Conservation (phyloP, 2,797 vertebrate species). For the Botia almorhae region DNA sequence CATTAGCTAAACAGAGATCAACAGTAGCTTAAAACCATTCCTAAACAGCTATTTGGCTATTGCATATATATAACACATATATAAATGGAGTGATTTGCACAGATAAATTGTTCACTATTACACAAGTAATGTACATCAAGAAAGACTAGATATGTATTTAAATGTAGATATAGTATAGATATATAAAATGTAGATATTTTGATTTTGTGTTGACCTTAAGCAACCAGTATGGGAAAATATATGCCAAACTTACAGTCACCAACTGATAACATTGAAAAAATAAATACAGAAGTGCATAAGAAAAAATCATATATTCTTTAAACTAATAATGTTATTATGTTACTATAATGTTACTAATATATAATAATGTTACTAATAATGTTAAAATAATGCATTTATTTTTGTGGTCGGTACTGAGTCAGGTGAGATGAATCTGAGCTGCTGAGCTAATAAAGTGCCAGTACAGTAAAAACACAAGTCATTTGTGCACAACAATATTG, state of each 20-base stretch:
- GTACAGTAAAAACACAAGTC: constrained; percentile 13
- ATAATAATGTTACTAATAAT: not conserved
- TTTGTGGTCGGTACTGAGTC: not conserved
- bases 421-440: not conserved
- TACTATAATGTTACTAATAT: too few relatives aligned
- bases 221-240: constrained; percentile 1
- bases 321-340: not conserved
- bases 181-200: not conserved
- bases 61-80: too few relatives aligned
- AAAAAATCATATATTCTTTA: not conserved
- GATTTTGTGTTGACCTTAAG: constrained; percentile 5
- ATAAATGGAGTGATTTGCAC: not conserved
- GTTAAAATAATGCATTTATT: constrained; percentile 1
- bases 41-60: too few relatives aligned
- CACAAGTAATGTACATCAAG: not conserved
- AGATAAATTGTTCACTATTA: not conserved
- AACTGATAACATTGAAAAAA: constrained; percentile 15
- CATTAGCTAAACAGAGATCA: too few relatives aligned
- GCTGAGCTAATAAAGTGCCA: constrained; percentile 1
- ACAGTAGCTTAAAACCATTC: not conserved
- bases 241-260: constrained; percentile 25
- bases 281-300: constrained; percentile 11
- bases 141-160: too few relatives aligned
- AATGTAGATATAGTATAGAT: not conserved
- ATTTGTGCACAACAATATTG: constrained; percentile 13